A percentile compares a stretch with the other conserved stretches of the same genome.
Evolutionary conservation across 2,888 invertebrate species (phyloP).

Genomic region (Ophonus ardosiacus): DNA sequence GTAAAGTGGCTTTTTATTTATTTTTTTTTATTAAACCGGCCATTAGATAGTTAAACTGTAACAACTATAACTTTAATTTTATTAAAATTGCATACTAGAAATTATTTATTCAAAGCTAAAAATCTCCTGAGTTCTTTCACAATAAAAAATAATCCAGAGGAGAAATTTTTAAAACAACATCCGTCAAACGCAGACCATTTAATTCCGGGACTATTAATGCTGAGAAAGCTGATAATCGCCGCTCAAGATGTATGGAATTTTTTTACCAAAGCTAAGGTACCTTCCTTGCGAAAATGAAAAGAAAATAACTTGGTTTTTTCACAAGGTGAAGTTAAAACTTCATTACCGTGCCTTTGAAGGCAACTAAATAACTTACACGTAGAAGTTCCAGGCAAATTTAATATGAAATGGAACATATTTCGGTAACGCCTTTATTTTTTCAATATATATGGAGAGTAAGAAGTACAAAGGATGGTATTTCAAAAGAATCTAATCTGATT

Average conservation of each 20-base stretch:
- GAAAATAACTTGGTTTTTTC: constrained; percentile 52
- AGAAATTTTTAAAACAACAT: no score
- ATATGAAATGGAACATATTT: constrained; percentile 50
- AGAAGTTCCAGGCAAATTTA: constrained; percentile 46
- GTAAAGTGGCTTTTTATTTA: no score
- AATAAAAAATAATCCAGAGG: no score
- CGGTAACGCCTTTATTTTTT: constrained; percentile 1
- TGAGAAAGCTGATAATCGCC: background rate
- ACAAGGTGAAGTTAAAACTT: constrained; percentile 58
- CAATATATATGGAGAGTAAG: constrained; percentile 33
- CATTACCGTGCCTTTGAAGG: constrained; percentile 45
- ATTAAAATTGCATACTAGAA: no score
- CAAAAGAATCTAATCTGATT: background rate
- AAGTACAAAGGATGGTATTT: background rate
- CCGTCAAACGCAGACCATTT: background rate
- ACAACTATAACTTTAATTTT: no score
- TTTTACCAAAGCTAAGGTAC: constrained; percentile 45
- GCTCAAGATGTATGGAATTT: constrained; percentile 58
- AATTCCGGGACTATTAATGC: background rate
- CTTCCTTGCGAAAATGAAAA: constrained; percentile 52
- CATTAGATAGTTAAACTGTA: no score
- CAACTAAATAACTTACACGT: constrained; percentile 56
- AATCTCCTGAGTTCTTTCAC: no score
- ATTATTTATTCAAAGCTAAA: no score
- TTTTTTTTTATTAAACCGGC: no score